Evolutionary conservation across 2,888 invertebrate genomes (phyloP).

Genomic region (Ecliptopera silaceata): DNA sequence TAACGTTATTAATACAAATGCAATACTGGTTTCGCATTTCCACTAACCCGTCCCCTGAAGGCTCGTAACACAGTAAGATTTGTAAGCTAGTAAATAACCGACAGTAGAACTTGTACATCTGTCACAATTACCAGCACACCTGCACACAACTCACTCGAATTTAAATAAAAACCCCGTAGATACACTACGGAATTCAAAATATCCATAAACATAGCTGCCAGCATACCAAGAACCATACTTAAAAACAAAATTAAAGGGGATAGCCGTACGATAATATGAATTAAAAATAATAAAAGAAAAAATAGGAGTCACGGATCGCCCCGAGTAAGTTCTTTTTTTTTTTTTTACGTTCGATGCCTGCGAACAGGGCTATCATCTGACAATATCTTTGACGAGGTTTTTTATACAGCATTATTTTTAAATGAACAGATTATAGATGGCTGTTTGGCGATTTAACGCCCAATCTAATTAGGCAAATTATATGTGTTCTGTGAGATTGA

Average conservation of each 20-base stretch:
- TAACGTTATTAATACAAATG: slow-evolving; percentile 7
- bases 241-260: slow-evolving; percentile 84
- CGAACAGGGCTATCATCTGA: slow-evolving; percentile 80
- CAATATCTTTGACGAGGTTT: slow-evolving; percentile 83
- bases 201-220: slow-evolving; percentile 81
- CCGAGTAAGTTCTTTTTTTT: slow-evolving; percentile 76
- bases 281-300: slow-evolving; percentile 83
- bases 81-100: slow-evolving; percentile 24
- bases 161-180: slow-evolving; percentile 76
- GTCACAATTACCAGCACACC: slow-evolving; percentile 70
- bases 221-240: slow-evolving; percentile 81
- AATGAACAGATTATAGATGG: slow-evolving; percentile 83
- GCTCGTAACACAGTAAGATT: slow-evolving; percentile 4
- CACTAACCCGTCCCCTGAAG: background rate
- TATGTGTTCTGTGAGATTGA: slow-evolving; percentile 75
- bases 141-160: slow-evolving; percentile 54
- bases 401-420: slow-evolving; percentile 81
- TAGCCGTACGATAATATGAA: slow-evolving; percentile 83
- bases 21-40: slow-evolving; percentile 13
- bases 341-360: slow-evolving; percentile 72
- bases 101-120: slow-evolving; percentile 52
- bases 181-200: slow-evolving; percentile 78
- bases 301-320: slow-evolving; percentile 82
- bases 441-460: slow-evolving; percentile 83
- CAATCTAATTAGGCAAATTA: slow-evolving; percentile 83